Conservation (phyloP, 2,888 invertebrate species). For the Schizotus pectinicornis region DNA sequence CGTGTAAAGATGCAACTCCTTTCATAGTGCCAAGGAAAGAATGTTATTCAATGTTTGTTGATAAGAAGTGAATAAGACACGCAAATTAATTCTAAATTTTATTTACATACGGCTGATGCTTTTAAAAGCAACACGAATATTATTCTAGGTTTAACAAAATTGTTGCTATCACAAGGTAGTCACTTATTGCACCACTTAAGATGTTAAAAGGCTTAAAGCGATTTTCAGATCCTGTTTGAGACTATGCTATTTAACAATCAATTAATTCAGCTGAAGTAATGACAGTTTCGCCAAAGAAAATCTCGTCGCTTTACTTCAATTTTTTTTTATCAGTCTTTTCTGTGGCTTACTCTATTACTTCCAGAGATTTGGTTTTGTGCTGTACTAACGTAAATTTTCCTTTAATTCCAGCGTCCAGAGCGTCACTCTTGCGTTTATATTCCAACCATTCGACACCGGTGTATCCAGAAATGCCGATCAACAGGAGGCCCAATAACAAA, state of each 20-base stretch:
- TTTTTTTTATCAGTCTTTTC: neutral
- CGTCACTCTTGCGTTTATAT: slow-evolving; percentile 54
- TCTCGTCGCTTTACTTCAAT: neutral
- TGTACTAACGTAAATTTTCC: slow-evolving; percentile 57
- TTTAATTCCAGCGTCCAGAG: slow-evolving; percentile 44
- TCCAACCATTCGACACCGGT: slow-evolving; percentile 69
- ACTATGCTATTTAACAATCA: neutral
- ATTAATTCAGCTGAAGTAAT: neutral
- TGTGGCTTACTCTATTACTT: slow-evolving; percentile 46
- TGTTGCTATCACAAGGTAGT: too few relatives aligned
- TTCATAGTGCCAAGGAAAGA: too few relatives aligned
- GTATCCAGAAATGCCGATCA: slow-evolving; percentile 78
- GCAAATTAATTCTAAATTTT: too few relatives aligned
- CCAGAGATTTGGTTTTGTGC: slow-evolving; percentile 51
- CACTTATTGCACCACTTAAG: too few relatives aligned
- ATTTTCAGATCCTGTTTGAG: neutral
- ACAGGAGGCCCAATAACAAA: slow-evolving; percentile 69
- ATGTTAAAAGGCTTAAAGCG: too few relatives aligned
- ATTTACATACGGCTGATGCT: too few relatives aligned
- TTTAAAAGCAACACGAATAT: too few relatives aligned
- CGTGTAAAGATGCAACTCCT: too few relatives aligned
- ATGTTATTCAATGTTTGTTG: too few relatives aligned
- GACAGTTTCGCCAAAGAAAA: neutral
- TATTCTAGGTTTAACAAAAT: too few relatives aligned
- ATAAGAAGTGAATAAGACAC: too few relatives aligned